These are phyloP conservation scores for Ivindomyrus marchei DNA, from an alignment of 2,113 vertebrate genomes.

Conservation along the genomic window DNA sequence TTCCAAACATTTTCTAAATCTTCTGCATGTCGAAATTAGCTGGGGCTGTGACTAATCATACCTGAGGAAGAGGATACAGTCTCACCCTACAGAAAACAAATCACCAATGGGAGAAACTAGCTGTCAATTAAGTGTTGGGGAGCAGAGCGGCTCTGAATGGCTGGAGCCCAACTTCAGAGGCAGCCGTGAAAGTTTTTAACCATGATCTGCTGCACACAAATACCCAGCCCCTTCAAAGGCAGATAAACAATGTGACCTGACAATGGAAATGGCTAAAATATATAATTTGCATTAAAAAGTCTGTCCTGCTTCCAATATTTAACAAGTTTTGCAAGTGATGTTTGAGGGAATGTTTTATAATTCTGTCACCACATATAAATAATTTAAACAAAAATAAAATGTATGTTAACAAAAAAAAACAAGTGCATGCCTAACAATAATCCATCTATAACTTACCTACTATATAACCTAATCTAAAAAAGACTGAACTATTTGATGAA, in stretches of 20 bases:
- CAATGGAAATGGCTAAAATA: background rate
- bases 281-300: background rate
- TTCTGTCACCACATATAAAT: background rate
- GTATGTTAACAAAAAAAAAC: background rate
- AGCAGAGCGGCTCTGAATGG: background rate
- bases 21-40: background rate
- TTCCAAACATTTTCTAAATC: background rate
- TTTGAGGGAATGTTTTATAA: background rate
- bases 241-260: background rate
- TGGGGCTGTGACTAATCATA: background rate
- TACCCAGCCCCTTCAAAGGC: background rate
- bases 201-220: background rate
- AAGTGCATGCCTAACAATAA: background rate
- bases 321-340: background rate
- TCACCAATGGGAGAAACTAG: background rate
- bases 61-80: background rate
- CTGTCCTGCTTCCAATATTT: background rate
- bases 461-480: too few species aligned
- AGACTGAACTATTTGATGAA: too few species aligned
- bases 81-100: constrained; percentile 12
- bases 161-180: background rate
- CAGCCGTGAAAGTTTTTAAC: background rate
- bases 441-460: background rate
- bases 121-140: background rate
- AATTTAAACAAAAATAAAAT: background rate